Base-by-base conservation (phyloP, 1,140 invertebrate species). In the Drosophila sp. region DNA sequence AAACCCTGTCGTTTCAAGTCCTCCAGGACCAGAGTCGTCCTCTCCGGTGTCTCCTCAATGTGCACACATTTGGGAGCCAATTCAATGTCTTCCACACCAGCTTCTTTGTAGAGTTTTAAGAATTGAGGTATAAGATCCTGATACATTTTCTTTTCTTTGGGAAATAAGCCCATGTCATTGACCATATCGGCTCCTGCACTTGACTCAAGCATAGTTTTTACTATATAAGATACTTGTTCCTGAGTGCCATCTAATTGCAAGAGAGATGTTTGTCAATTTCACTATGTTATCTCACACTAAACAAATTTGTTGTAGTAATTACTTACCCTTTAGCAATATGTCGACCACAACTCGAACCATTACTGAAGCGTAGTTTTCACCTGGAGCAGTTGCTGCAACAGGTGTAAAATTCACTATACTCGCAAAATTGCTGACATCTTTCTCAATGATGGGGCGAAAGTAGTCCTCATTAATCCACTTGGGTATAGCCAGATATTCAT, bases 1-100 rank as follows among this genome's bases (percentile, higher is more conserved):
- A 93, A 95, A 0, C 93, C 92, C 10, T 92, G 77, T 8, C 90
- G 85, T 11, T 92, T 81, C 1, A 95, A 80, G 86, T 95, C 94
- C 57, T 94, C 94, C 11, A 95, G 77, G 0, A 94, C 90, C 3
- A 94, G 73, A 0, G 73, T 84, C 1, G 79, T 91, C 0, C 75
- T 33, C 2, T 90, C 83, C 0, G 74, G 68, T 2, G 66, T 80
- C 6, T 72, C 35, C 17, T 91, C 80, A 11, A 81, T 57, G 25
- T 72, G 65, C 4, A 90, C 44, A 25, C 90, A 87, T 29, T 72
- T 78, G 2, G 90, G 90, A 0, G 71, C 82, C 35, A 91, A 41
- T 27, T 83, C 66, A 41, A 91, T 64, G 1, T 84, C 70, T 2
- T 84, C 70, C 3, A 73, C 2, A 0, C 90, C 85, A 0, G 58